These are phyloP conservation scores for Turdus rufiventris DNA, from an alignment of 2,113 vertebrate species.

Conservation along the genomic window DNA sequence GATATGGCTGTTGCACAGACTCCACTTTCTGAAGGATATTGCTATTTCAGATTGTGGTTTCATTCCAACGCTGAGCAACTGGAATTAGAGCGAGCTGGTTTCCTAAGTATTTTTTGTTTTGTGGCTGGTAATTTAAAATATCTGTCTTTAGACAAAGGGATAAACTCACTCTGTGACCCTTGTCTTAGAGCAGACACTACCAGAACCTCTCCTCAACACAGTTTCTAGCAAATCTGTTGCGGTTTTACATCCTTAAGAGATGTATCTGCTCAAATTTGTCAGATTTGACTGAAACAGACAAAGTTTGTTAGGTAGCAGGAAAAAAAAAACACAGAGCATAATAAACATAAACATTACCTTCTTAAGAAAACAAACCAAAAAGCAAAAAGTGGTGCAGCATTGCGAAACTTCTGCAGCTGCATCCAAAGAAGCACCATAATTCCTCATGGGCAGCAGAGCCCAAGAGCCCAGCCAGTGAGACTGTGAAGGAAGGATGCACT, in stretches of 20 bases:
- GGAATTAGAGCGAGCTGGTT: background rate
- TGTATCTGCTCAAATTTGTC: background rate
- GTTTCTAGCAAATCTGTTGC: background rate
- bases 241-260: background rate
- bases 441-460: background rate
- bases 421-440: background rate
- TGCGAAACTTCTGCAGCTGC: background rate
- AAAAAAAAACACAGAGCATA: background rate
- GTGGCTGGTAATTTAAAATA: background rate
- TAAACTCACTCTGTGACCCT: background rate
- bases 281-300: background rate
- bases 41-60: background rate
- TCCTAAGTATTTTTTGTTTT: background rate
- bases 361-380: background rate
- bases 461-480: background rate
- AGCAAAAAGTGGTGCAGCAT: background rate
- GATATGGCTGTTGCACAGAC: background rate
- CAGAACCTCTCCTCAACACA: background rate
- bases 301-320: background rate
- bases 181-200: background rate
- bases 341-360: background rate
- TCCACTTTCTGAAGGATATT: background rate
- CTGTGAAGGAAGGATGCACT: background rate
- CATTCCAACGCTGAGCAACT: background rate
- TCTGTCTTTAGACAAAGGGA: background rate